Base-by-base conservation (phyloP, 2,113 vertebrate species). In the Redunca redunca region DNA sequence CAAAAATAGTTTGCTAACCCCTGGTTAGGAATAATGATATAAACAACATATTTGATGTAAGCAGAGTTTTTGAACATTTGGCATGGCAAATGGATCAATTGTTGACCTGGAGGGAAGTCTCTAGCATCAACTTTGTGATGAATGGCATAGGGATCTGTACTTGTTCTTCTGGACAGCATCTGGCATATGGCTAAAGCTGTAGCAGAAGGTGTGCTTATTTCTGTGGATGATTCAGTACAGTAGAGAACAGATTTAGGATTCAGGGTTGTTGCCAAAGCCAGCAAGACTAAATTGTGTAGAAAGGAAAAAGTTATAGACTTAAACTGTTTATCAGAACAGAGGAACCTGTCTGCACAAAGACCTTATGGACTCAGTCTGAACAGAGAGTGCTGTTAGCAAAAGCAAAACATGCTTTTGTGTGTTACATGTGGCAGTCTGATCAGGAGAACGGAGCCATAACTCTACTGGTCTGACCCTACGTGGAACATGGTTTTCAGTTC, bases 271-370 rank as follows among this genome's bases (percentile, higher is more conserved):
- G 92, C 57, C 74, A 94, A 85, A 94, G 52, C 57, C 26, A 43
- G 62, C 78, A 96, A 97, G 81, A 90, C 95, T 94, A 84, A 94
- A 95, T 97, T 97, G 19, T 96, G 36, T 96, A 88, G 19, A 71
- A 96, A 88, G 36, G 50, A 80, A 91, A 87, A 95, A 95, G 58
- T 80, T 91, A 91, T 11, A 81, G 64, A 57, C 43, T 71, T 84
- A 62, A 94, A 60, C 16, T 91, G 55, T 82, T 94, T 64, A 90
- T 84, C 93, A 88, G 80, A 95, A 97, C 55, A 91, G 40, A 80
- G 89, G 60, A 85, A 91, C 80, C 33, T 94, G 28, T 67, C 0
- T 91, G 17, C 30, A 86, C 81, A 92, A 71, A 83, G 28, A 81
- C 28, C 16, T 95, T 55, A 46, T 91, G 89, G 58, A 94, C 19